Percentiles rank a stretch among this genome's conserved stretches.
These are phyloP conservation scores for Gallirallus australis DNA, from an alignment of 2,797 vertebrate species.

Conservation along the genomic window DNA sequence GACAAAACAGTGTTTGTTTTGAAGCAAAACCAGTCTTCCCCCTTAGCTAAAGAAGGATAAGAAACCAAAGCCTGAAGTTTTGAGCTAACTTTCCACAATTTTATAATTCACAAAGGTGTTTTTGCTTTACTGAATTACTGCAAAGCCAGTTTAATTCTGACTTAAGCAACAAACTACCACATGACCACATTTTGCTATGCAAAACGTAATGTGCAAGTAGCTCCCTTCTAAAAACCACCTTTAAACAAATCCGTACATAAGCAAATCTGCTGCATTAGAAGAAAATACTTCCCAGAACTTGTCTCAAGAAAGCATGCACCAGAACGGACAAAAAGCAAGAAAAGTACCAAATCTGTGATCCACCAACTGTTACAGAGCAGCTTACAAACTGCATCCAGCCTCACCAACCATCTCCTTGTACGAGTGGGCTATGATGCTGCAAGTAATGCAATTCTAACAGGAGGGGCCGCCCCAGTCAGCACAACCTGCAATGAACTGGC, in stretches of 20 bases:
- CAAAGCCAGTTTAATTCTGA: neutral
- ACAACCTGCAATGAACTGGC: neutral
- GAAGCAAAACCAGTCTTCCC: neutral
- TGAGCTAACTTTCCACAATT: neutral
- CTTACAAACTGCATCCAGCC: neutral
- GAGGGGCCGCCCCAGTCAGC: neutral
- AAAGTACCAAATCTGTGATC: neutral
- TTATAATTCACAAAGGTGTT: neutral
- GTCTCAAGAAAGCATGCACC: neutral
- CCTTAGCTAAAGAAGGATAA: neutral
- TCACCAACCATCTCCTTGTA: neutral
- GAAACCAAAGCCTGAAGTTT: neutral
- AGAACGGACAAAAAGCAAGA: neutral
- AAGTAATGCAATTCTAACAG: neutral
- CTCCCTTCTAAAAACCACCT: neutral
- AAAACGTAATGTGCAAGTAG: neutral
- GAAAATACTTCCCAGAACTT: neutral
- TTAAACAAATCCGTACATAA: neutral
- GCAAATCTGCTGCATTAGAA: neutral
- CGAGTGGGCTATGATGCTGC: neutral
- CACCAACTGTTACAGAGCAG: rapidly evolving
- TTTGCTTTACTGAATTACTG: neutral
- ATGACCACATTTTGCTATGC: neutral
- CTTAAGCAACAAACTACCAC: neutral
- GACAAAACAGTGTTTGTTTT: neutral